Conservation (phyloP, 1,140 invertebrate species). For the Teleopsis dalmanni region DNA sequence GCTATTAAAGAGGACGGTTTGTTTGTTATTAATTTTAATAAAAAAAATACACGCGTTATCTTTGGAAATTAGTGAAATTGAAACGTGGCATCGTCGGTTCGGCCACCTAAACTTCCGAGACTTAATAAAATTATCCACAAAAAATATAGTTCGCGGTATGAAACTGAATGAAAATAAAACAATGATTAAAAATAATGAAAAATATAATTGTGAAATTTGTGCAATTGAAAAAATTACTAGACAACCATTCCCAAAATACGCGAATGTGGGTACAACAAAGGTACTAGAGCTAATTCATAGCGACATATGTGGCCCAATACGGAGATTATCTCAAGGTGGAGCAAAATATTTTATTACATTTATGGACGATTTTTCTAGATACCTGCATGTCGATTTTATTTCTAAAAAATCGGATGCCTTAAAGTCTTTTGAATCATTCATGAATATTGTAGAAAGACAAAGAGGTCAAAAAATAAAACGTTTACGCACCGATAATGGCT, state of each 20-base stretch:
- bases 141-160: constrained; percentile 1
- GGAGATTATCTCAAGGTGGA: constrained; percentile 23
- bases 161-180: too few relatives aligned
- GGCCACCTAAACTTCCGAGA: constrained; percentile 2
- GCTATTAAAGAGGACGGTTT: too few relatives aligned
- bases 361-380: constrained; percentile 37
- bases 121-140: background rate
- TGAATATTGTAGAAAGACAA: constrained; percentile 19
- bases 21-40: too few relatives aligned
- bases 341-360: constrained; percentile 43
- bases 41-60: too few relatives aligned
- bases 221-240: constrained; percentile 28
- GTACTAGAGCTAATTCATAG: constrained; percentile 37
- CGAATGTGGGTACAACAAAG: constrained; percentile 16
- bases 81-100: constrained; percentile 6
- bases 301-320: constrained; percentile 42
- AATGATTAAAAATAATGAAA: constrained; percentile 2
- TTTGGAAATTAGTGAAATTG: too few relatives aligned
- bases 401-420: constrained; percentile 41
- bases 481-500: constrained; percentile 10
- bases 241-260: constrained; percentile 23
- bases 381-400: constrained; percentile 36
- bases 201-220: constrained; percentile 23
- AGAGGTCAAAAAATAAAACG: constrained; percentile 19
- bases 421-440: constrained; percentile 29